Conservation (phyloP, 1,140 invertebrate genomes). For the Heliconius hermathena region DNA sequence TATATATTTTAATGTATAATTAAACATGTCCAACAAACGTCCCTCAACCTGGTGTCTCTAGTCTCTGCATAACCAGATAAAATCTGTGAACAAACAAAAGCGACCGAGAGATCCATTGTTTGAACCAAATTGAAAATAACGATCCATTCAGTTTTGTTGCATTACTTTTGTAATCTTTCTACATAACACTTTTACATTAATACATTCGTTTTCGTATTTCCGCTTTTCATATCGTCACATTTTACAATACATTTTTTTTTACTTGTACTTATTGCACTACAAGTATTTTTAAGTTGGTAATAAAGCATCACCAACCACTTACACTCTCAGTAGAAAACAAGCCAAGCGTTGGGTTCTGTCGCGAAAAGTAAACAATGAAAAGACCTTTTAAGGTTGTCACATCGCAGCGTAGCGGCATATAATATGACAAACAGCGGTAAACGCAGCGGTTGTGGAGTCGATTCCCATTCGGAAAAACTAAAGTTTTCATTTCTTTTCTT, state of each 20-base stretch:
- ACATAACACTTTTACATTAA: slow-evolving; percentile 34
- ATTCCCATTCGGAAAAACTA: no score
- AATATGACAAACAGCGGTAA: no score
- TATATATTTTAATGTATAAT: no score
- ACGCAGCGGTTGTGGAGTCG: no score
- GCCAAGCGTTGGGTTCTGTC: no score
- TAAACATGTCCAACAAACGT: background rate
- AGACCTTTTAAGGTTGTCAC: no score
- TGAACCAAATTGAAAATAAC: slow-evolving; percentile 53
- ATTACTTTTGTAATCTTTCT: slow-evolving; percentile 33
- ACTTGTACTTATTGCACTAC: background rate
- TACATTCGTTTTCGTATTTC: slow-evolving; percentile 3
- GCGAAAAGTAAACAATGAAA: no score
- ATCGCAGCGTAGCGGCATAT: no score
- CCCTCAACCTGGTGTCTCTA: slow-evolving; percentile 17
- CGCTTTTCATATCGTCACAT: background rate
- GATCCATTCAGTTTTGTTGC: slow-evolving; percentile 34
- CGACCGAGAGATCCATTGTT: slow-evolving; percentile 49
- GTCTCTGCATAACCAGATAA: slow-evolving; percentile 43
- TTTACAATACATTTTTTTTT: background rate
- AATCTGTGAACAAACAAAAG: slow-evolving; percentile 55
- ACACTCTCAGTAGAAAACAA: no score
- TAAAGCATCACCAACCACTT: no score
- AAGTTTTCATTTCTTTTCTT: no score
- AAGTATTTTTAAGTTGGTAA: no score